Percentiles rank a stretch among this genome's conserved stretches.
These are phyloP conservation scores for Apaloderma vittatum DNA, from an alignment of 2,113 vertebrate species.

Conservation along the genomic window DNA sequence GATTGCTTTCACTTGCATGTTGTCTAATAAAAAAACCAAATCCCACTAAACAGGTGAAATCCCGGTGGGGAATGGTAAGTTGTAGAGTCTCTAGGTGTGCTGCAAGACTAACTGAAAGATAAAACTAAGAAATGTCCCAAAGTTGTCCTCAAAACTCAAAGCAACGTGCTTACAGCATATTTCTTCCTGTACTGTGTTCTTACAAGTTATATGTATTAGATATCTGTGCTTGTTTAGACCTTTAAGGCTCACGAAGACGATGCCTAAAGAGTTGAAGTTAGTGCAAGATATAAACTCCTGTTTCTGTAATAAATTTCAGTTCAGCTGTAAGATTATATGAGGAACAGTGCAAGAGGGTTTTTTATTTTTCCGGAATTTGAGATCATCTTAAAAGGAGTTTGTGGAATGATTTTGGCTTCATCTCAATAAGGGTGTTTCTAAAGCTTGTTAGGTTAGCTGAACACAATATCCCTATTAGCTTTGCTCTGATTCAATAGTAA, in stretches of 20 bases:
- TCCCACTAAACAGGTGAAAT: neutral
- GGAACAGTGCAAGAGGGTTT: neutral
- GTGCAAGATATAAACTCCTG: neutral
- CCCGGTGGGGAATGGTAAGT: neutral
- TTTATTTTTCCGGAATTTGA: neutral
- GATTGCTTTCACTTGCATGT: neutral
- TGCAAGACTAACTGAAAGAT: neutral
- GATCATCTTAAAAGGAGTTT: neutral
- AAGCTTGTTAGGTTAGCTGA: neutral
- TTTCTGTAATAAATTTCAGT: neutral
- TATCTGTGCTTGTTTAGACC: neutral
- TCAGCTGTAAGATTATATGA: neutral
- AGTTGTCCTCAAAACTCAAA: neutral
- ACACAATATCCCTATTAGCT: neutral
- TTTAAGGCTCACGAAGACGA: neutral
- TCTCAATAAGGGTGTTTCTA: neutral
- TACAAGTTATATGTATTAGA: neutral
- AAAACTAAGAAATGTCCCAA: neutral
- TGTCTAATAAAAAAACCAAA: neutral
- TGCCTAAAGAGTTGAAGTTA: neutral
- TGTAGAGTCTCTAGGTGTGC: neutral
- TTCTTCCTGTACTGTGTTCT: neutral
- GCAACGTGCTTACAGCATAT: fast-evolving
- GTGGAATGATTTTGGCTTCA: neutral
- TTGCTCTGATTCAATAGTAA: neutral